Evolutionary conservation across 2,113 vertebrate species (phyloP), one percentile per base, ranked within the genome.

Genomic region (Thomomys bottae): DNA sequence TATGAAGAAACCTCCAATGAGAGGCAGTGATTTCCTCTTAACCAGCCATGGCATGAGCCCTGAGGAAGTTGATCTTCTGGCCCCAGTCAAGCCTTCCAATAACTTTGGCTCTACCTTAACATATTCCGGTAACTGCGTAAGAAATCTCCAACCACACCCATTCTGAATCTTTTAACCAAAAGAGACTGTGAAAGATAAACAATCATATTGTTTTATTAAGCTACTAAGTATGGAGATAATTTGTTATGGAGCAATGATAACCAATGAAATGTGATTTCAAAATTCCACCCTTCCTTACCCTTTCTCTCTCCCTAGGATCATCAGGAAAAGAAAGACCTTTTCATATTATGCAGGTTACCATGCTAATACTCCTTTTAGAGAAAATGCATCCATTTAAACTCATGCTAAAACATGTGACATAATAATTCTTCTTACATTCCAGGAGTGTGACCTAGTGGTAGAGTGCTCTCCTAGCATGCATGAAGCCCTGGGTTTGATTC

Each of bases 391-490:
- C 72, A 45, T 59, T 84, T 90, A 90, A 80, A 93, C 80, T 92
- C 68, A 87, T 34, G 11, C 45, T 84, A 86, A 94, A 86, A 86
- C 71, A 49, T 32, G 66, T 49, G 90, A 94, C 70, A 92, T 82
- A 5, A 87, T 63, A 83, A 66, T 92, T 87, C 67, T 72, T 92
- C 89, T 80, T 34, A 77, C 94, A 95, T n/a, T n/a, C n/a, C n/a
- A n/a, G n/a, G n/a, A n/a, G n/a, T n/a, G n/a, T n/a, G n/a, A n/a
- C n/a, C n/a, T n/a, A n/a, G n/a, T n/a, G n/a, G n/a, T n/a, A n/a
- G n/a, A n/a, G n/a, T n/a, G n/a, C n/a, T n/a, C n/a, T n/a, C n/a
- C n/a, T n/a, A n/a, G n/a, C n/a, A n/a, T n/a, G n/a, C n/a, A n/a
- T n/a, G n/a, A n/a, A n/a, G n/a, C n/a, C n/a, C n/a, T n/a, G n/a